Base-by-base conservation (phyloP, 2,113 vertebrate species). In the Pardalotus punctatus region DNA sequence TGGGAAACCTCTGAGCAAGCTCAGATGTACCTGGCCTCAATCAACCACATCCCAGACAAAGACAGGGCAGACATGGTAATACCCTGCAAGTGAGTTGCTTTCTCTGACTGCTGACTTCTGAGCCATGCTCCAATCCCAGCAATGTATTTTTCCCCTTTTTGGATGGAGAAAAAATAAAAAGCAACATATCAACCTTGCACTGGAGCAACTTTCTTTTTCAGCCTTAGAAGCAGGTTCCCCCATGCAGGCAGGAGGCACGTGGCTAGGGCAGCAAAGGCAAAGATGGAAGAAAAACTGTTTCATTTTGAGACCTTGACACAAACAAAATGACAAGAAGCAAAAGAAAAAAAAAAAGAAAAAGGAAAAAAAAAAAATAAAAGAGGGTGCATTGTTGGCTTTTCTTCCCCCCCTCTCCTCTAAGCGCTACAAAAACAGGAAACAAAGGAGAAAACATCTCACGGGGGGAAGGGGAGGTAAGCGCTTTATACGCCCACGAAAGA, bases 371-470 rank as follows among this genome's bases (percentile, higher is more conserved):
- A 57, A 84, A 77, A 40, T 6, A 61, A 72, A 67, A 66, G 35
- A 80, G 33, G 72, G 80, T 60, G 67, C 72, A 51, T 74, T 86
- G 86, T 78, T 92, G 76, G 92, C 25, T 36, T 90, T 71, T 88
- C 36, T 40, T 40, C 38, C 33, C 57, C 51, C 17, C 67, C 31
- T 29, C 62, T 61, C 70, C 66, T 78, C 84, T 96, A 91, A 95
- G 85, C 12, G 0, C 90, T 96, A 90, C 85, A 88, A 97, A 96
- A 97, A 96, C 96, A 97, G 96, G 96, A 96, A 97, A 96, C 96
- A 96, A 97, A 97, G 96, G 94, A 93, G 96, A 97, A 97, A 96
- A 96, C 85, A 96, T 95, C 94, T 96, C 94, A 93, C 23, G 27
- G 80, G 95, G 92, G 92, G 94, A 93, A 93, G 88, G 94, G 93